These are phyloP conservation scores for Ruditapes philippinarum DNA, from an alignment of 1,140 invertebrate genomes.

Conservation along the genomic window DNA sequence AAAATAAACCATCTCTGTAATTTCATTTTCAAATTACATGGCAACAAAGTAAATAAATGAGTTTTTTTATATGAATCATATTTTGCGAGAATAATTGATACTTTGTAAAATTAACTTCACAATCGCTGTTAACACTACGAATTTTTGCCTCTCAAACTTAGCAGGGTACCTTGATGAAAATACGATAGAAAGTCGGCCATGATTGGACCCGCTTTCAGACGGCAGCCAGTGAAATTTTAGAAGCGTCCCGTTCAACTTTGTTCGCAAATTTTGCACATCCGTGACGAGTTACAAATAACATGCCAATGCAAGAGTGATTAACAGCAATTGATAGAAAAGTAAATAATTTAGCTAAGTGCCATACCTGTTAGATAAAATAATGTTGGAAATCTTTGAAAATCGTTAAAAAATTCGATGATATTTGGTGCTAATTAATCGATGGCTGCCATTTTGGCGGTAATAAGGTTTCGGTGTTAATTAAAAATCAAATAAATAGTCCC, in stretches of 20 bases:
- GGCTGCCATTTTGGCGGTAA: constrained; percentile 61
- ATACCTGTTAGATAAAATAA: background rate
- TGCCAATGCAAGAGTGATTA: background rate
- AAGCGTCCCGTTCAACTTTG: constrained; percentile 56
- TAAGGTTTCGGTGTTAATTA: constrained; percentile 53
- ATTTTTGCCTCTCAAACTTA: no score
- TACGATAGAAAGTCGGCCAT: background rate
- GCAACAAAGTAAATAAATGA: constrained; percentile 31
- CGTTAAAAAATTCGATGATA: background rate
- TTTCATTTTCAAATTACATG: background rate
- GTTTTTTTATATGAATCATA: background rate
- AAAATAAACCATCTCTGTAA: no score
- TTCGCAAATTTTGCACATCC: background rate
- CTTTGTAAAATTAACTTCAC: no score
- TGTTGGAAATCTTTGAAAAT: background rate
- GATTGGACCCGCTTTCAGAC: background rate
- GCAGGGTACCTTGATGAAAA: no score
- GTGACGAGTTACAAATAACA: background rate
- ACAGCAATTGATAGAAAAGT: background rate
- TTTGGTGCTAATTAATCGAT: constrained; percentile 48
- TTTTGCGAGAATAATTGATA: no score
- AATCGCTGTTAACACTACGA: no score
- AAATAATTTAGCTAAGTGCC: background rate
- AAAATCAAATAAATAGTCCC: constrained; percentile 42
- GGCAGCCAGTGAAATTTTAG: constrained; percentile 10